phyloP scores from a whole-genome alignment of 2,888 invertebrate genomes.

The Thelaira solivaga region DNA sequence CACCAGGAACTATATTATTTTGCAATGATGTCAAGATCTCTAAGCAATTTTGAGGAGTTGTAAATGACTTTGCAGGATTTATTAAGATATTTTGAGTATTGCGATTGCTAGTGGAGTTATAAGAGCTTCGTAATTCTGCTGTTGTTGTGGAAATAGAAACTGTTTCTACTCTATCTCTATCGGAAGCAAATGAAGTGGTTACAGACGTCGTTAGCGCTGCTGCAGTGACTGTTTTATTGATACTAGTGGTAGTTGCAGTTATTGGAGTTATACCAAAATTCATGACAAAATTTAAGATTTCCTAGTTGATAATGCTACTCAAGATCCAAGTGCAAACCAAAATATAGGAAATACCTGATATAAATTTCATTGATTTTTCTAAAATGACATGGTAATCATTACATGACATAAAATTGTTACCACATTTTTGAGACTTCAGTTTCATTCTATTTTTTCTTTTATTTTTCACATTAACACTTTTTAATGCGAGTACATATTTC shows the following conservation, averaged over 20 bases:
- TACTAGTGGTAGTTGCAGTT: conserved; percentile 3
- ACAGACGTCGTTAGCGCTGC: background rate
- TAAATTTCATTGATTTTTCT: conserved; percentile 38
- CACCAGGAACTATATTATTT: conserved; percentile 2
- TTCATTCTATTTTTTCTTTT: background rate
- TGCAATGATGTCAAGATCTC: conserved; percentile 28
- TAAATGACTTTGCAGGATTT: conserved; percentile 21
- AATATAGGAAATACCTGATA: background rate
- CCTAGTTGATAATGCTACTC: background rate
- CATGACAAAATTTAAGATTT: conserved; percentile 43
- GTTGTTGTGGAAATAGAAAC: background rate
- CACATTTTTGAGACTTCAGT: no score
- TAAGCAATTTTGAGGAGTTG: conserved; percentile 49
- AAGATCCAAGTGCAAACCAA: background rate
- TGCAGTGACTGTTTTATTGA: background rate
- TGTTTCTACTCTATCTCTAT: background rate
- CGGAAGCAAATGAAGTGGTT: background rate
- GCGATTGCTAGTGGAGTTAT: background rate
- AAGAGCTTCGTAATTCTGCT: background rate
- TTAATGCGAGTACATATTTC: no score
- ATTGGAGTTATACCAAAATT: conserved; percentile 44
- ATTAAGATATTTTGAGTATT: background rate
- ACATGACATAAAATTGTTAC: background rate
- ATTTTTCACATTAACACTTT: no score
- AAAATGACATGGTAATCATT: background rate